These are phyloP conservation scores for Neomonachus schauinslandi DNA, from an alignment of 2,113 vertebrate genomes.

Conservation along the genomic window DNA sequence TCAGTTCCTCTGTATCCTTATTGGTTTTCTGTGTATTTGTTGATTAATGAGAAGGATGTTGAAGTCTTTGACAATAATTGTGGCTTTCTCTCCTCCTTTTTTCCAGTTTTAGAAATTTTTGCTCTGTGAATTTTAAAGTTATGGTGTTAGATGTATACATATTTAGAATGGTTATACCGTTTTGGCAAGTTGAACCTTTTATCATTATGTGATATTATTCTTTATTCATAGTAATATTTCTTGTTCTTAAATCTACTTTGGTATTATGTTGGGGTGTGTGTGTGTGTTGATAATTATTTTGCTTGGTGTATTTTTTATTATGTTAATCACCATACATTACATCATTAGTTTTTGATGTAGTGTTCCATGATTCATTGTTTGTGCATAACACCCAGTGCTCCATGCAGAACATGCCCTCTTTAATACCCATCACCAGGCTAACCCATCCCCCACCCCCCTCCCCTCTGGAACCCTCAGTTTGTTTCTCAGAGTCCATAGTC, in stretches of 20 bases:
- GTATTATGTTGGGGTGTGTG: not conserved
- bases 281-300: not conserved
- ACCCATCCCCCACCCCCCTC: no score
- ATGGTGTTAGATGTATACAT: not conserved
- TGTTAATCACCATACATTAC: no score
- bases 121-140: not conserved
- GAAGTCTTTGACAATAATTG: not conserved
- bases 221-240: not conserved
- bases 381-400: no score
- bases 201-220: not conserved
- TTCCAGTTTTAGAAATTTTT: not conserved
- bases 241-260: not conserved
- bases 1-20: not conserved
- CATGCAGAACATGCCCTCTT: no score
- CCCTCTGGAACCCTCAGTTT: no score
- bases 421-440: no score
- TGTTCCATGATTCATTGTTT: no score
- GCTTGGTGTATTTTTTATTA: not conserved
- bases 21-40: conserved; percentile 19
- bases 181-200: not conserved
- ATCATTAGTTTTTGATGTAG: no score
- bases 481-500: no score
- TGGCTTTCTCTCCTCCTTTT: not conserved
- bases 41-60: not conserved
- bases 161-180: not conserved